Percentiles rank a stretch among this genome's conserved stretches.
Evolutionary conservation across 1,140 invertebrate genomes (phyloP).

Genomic region (Scaptomyza montana): DNA sequence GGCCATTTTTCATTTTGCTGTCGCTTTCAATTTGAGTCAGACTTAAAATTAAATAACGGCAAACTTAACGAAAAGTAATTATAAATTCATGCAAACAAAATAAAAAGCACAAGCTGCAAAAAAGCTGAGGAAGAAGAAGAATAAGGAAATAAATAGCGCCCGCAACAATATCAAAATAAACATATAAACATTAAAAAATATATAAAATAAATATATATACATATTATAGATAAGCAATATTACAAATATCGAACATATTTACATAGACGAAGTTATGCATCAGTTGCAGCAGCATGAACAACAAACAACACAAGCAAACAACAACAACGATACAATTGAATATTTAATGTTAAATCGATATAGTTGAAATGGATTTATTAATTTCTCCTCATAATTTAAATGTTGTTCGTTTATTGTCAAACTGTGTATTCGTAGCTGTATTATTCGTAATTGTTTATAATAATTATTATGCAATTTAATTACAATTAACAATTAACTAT

Average conservation of each 20-base stretch:
- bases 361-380: slow-evolving; percentile 80
- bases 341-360: slow-evolving; percentile 41
- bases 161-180: slow-evolving; percentile 39
- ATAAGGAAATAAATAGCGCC: slow-evolving; percentile 2
- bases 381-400: slow-evolving; percentile 80
- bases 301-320: slow-evolving; percentile 27
- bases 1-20: slow-evolving; percentile 48
- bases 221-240: slow-evolving; percentile 60
- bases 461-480: slow-evolving; percentile 51
- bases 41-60: slow-evolving; percentile 41
- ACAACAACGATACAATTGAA: slow-evolving; percentile 25
- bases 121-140: not conserved
- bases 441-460: slow-evolving; percentile 41
- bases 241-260: slow-evolving; percentile 49
- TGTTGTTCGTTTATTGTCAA: slow-evolving; percentile 66
- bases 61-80: slow-evolving; percentile 33
- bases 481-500: slow-evolving; percentile 46
- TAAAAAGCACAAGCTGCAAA: slow-evolving; percentile 7
- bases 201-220: slow-evolving; percentile 16
- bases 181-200: slow-evolving; percentile 32
- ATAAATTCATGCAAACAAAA: slow-evolving; percentile 15
- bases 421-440: slow-evolving; percentile 19
- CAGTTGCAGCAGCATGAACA: slow-evolving; percentile 21
- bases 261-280: slow-evolving; percentile 68
- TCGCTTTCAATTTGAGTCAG: slow-evolving; percentile 43